Evolutionary conservation across 2,113 vertebrate genomes (phyloP).

Genomic region (Parus major): DNA sequence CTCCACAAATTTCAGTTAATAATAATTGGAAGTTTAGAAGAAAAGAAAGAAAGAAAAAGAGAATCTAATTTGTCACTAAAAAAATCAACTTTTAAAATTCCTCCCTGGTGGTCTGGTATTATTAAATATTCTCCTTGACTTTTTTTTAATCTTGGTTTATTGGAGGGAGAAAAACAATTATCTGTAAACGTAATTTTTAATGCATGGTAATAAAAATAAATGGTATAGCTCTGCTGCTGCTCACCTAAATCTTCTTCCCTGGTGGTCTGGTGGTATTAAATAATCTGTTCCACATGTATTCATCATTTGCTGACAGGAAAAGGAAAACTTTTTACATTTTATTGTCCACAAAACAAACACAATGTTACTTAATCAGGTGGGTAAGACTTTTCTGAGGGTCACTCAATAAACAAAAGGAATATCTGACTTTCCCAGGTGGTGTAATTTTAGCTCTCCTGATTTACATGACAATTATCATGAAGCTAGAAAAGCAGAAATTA

Average conservation of each 20-base stretch:
- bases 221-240: constrained; percentile 81
- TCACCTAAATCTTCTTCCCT: constrained; percentile 88
- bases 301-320: constrained; percentile 83
- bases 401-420: constrained; percentile 63
- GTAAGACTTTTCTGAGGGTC: constrained; percentile 49
- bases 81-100: constrained; percentile 76
- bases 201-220: constrained; percentile 88
- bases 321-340: constrained; percentile 80
- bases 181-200: constrained; percentile 87
- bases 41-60: constrained; percentile 21
- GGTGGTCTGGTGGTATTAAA: constrained; percentile 86
- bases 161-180: constrained; percentile 86
- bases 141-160: constrained; percentile 80
- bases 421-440: constrained; percentile 42
- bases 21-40: constrained; percentile 69
- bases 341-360: constrained; percentile 75
- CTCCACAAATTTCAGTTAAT: constrained; percentile 68
- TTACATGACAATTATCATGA: constrained; percentile 66
- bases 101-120: constrained; percentile 80
- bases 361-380: constrained; percentile 65
- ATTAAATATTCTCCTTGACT: constrained; percentile 82
- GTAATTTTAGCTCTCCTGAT: constrained; percentile 55
- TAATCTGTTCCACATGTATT: constrained; percentile 83
- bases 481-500: constrained; percentile 35
- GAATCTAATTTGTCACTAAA: constrained; percentile 77